These are phyloP conservation scores for Paedocypris micromegethes DNA, from an alignment of 2,797 vertebrate genomes.

Conservation along the genomic window DNA sequence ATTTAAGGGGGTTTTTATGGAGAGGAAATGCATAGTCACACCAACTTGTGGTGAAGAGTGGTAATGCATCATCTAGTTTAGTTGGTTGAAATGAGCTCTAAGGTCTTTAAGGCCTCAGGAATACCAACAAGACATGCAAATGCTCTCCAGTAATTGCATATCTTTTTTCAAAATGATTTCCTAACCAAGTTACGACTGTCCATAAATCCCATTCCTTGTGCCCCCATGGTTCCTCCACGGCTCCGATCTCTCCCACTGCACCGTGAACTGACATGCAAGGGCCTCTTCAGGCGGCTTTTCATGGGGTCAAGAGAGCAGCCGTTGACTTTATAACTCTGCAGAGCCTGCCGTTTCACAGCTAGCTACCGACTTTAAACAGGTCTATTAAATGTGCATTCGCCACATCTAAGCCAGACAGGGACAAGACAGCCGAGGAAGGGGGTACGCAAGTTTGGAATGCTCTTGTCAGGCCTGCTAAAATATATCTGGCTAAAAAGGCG, in stretches of 20 bases:
- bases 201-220: constrained; percentile 16
- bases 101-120: no score
- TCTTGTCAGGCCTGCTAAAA: constrained; percentile 45
- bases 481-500: constrained; percentile 41
- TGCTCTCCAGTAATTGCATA: no score
- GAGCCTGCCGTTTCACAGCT: constrained; percentile 52
- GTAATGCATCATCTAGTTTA: no score
- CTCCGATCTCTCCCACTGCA: constrained; percentile 27
- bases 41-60: no score
- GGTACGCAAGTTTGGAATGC: constrained; percentile 46
- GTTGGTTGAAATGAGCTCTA: no score
- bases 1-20: no score
- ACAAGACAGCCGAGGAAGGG: constrained; percentile 47
- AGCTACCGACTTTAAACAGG: constrained; percentile 48
- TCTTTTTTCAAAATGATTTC: background rate
- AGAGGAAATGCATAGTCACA: no score
- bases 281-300: constrained; percentile 46
- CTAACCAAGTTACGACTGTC: background rate
- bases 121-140: no score
- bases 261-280: constrained; percentile 34
- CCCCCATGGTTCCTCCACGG: constrained; percentile 7
- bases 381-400: constrained; percentile 53
- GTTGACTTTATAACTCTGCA: constrained; percentile 52
- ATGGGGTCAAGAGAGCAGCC: constrained; percentile 46
- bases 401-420: constrained; percentile 46